Conservation (phyloP, 2,797 vertebrate species). For the Chiloscyllium punctatum region DNA sequence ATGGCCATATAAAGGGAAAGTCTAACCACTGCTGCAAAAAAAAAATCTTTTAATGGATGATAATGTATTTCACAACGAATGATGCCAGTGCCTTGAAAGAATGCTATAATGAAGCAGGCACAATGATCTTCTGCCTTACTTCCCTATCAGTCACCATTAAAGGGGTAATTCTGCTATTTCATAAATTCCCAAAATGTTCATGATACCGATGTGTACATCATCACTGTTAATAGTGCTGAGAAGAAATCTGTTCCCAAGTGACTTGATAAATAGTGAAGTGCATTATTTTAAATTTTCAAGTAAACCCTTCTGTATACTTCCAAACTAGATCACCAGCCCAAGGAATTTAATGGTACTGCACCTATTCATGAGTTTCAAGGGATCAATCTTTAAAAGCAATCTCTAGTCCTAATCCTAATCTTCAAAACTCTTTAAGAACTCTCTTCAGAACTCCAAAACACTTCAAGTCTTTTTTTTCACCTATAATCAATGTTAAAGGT, state of each 20-base stretch:
- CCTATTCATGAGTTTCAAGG: background rate
- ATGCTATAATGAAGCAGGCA: background rate
- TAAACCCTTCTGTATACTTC: background rate
- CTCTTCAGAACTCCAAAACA: background rate
- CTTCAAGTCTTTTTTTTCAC: background rate
- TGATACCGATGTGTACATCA: background rate
- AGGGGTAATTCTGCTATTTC: background rate
- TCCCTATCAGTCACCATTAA: background rate
- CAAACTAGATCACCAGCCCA: background rate
- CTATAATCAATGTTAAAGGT: conserved; percentile 5
- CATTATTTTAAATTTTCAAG: background rate
- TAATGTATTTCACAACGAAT: background rate
- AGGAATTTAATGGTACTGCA: background rate
- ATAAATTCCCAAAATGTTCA: background rate
- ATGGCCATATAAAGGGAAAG: background rate
- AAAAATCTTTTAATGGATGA: background rate
- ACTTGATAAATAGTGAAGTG: background rate
- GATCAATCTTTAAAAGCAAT: background rate
- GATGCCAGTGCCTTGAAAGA: background rate
- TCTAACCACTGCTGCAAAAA: background rate
- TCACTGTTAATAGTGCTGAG: background rate
- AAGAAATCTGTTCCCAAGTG: background rate
- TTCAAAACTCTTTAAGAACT: background rate
- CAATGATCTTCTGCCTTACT: no score
- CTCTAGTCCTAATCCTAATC: background rate